Base-by-base conservation (phyloP, 1,140 invertebrate genomes). In the Thaumetopoea pityocampa region DNA sequence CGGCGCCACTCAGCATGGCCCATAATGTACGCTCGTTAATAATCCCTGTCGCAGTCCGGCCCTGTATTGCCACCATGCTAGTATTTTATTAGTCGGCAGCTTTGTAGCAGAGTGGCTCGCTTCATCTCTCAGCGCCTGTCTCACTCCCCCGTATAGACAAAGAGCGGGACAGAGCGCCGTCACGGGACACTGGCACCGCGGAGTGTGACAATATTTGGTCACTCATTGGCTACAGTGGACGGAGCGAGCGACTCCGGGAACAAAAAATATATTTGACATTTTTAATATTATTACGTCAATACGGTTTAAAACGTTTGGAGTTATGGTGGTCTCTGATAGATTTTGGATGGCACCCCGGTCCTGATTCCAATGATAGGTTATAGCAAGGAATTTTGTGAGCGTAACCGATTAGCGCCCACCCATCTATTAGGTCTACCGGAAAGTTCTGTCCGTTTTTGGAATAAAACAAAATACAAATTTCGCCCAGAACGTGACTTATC, bases 41-140 rank as follows among this genome's bases (percentile, higher is more conserved):
- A n/a, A n/a, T 5, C 4, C 10, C 0, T 8, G 19, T 14, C 12
- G 6, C 26, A 71, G 4, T 70, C 34, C 74, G 36, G 45, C 60
- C 45, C 69, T 77, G 76, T 18, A 70, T 77, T 72, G 67, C 76
- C 76, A 80, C 76, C 76, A 74, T 77, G 72, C 55, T 61, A 74
- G 76, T 77, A 70, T 80, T 77, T 70, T 70, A 65, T 74, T 68
- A 70, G 76, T 73, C 76, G 76, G 76, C 72, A 61, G 70, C 72
- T 80, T 79, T 77, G 69, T 74, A 46, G 56, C 56, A 23, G 48
- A 61, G 59, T 66, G 56, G 46, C 29, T 54, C 63, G 46, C 57
- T 59, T 34, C 30, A 56, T 36, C 50, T 26, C 16, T 15, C 11
- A 6, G 9, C 26, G 11, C 0, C 41, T 33, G 6, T 72, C 66